These are phyloP conservation scores for Tetropium fuscum DNA, from an alignment of 2,888 invertebrate species.

Conservation along the genomic window DNA sequence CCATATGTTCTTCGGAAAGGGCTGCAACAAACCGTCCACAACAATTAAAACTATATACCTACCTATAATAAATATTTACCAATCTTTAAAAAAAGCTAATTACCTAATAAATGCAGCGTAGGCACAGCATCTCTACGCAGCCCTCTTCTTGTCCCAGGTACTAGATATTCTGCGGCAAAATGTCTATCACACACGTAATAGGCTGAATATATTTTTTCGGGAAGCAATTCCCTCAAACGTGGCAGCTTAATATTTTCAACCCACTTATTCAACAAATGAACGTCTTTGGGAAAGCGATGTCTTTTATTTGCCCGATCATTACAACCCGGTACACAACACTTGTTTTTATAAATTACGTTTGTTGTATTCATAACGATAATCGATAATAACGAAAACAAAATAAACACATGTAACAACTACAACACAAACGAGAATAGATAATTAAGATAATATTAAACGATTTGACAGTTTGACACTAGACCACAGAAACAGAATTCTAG, in stretches of 20 bases:
- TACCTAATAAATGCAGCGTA: conserved; percentile 6
- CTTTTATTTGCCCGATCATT: conserved; percentile 14
- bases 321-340: conserved; percentile 21
- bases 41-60: conserved; percentile 1
- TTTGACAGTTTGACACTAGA: background rate
- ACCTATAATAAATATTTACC: background rate
- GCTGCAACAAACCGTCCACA: conserved; percentile 2
- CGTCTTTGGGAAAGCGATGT: conserved; percentile 27
- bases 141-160: conserved; percentile 13
- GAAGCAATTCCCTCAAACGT: background rate
- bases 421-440: too few species aligned
- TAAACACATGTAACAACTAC: background rate
- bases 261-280: conserved; percentile 15
- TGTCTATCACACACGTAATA: conserved; percentile 9
- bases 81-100: conserved; percentile 3
- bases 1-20: conserved; percentile 9
- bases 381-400: too few species aligned
- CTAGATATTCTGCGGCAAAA: conserved; percentile 1
- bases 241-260: conserved; percentile 11
- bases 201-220: background rate
- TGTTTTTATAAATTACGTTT: conserved; percentile 5
- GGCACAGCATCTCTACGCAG: conserved; percentile 1
- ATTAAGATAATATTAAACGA: background rate
- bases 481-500: too few species aligned
- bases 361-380: conserved; percentile 2